Base-by-base conservation (phyloP, 2,888 invertebrate species). In the Tolmerus cingulatus region DNA sequence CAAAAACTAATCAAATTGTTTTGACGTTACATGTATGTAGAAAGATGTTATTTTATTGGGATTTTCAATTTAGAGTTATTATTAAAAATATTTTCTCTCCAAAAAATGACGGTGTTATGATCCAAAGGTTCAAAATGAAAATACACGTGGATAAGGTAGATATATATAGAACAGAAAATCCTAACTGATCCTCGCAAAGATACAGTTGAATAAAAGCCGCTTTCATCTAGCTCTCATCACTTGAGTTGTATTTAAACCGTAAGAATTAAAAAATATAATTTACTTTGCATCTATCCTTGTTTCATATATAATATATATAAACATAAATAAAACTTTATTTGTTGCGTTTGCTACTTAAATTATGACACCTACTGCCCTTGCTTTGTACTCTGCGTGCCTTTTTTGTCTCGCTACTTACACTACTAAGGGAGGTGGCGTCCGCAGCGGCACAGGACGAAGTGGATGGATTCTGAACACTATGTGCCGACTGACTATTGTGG, bases 361-460 rank as follows among this genome's bases (percentile, higher is more conserved):
- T 92, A 89, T 91, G 90, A 91, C 92, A 92, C 90, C 92, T 91
- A 90, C 91, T 92, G 90, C 91, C 91, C 90, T 92, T 89, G 88
- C 85, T 92, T 92, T 92, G 92, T 92, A 92, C 92, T 92, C 92
- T 92, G 91, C 92, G 92, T 92, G 92, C 92, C 91, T 92, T 92
- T 90, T 92, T 92, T 89, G 91, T 91, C 89, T 92, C 91, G 87
- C 90, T 90, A 90, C 89, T 91, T 87, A 87, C 66, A 87, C 79
- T 87, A 87, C 81, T 87, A 55, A 34, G 77, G 74, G 88, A 87
- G 66, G 66, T 66, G 85, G 86, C 82, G 74, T 87, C 87, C 51
- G 66, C 51, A 85, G 81, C 74, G 57, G 82, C 81, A 86, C 76
- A 87, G 40, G 78, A 43, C 16, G 86, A 87, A 46, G 87, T 87